Evolutionary conservation across 2,888 invertebrate species (phyloP).

Genomic region (Lamellibrachia satsuma): DNA sequence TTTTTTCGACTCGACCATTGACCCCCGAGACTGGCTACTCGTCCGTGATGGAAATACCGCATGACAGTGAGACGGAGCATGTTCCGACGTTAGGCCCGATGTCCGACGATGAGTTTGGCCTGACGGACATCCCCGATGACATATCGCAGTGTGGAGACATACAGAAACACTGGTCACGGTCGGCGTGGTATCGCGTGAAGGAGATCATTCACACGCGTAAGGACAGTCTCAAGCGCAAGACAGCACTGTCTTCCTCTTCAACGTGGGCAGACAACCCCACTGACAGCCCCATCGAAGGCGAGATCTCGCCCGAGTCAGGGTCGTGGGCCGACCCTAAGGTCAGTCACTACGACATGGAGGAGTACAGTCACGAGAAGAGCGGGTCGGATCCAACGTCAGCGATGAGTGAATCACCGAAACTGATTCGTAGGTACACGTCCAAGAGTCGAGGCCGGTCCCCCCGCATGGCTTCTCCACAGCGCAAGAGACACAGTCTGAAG

Average conservation of each 20-base stretch:
- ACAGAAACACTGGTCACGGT: constrained; percentile 67
- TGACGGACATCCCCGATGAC: constrained; percentile 26
- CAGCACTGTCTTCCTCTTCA: neutral
- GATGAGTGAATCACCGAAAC: neutral
- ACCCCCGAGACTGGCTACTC: constrained; percentile 23
- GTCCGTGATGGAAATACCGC: neutral
- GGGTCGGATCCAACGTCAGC: neutral
- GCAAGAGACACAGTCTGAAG: neutral
- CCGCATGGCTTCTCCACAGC: neutral
- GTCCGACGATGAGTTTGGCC: neutral
- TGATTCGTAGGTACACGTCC: neutral
- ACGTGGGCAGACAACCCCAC: neutral
- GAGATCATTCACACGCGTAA: constrained; percentile 78
- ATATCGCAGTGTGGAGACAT: neutral
- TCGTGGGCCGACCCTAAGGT: neutral
- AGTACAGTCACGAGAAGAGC: neutral
- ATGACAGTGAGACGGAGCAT: neutral
- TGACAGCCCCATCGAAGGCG: constrained; percentile 1
- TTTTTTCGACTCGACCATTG: constrained; percentile 1
- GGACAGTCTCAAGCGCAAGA: constrained; percentile 52
- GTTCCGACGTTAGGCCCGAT: neutral
- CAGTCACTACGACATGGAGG: neutral
- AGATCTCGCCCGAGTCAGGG: neutral
- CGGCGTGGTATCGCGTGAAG: constrained; percentile 82
- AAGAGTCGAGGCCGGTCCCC: neutral